Conservation (phyloP, 1,140 invertebrate species). For the Trinorchestia longiramus region DNA sequence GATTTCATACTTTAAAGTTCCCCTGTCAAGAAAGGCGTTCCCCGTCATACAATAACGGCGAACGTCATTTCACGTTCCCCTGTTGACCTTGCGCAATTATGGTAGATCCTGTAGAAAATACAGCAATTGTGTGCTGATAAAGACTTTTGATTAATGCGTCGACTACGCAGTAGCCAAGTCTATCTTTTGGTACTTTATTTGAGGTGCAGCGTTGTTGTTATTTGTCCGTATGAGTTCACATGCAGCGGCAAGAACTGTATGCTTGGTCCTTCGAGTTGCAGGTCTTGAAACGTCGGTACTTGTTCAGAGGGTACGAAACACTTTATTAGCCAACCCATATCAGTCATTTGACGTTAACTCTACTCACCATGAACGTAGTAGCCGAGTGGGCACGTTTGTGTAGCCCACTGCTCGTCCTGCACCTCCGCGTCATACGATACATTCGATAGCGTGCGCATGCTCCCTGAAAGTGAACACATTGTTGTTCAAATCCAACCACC, state of each 20-base stretch:
- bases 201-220: neutral
- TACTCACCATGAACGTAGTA: slow-evolving; percentile 83
- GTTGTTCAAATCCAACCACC: neutral
- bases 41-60: too few species aligned
- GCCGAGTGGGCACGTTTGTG: slow-evolving; percentile 85
- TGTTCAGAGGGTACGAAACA: neutral
- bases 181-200: neutral
- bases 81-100: too few species aligned
- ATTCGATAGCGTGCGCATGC: slow-evolving; percentile 83
- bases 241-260: neutral
- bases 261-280: neutral
- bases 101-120: too few species aligned
- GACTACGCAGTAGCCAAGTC: too few species aligned
- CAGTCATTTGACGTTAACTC: neutral
- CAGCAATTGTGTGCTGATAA: too few species aligned
- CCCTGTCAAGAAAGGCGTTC: too few species aligned
- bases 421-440: slow-evolving; percentile 87
- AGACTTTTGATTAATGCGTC: too few species aligned
- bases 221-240: neutral
- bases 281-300: neutral
- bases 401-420: slow-evolving; percentile 91
- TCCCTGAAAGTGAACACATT: slow-evolving; percentile 76
- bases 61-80: too few species aligned
- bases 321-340: neutral
- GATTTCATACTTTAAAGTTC: too few species aligned